Conservation (phyloP, 2,797 vertebrate genomes). For the Trachurus trachurus region DNA sequence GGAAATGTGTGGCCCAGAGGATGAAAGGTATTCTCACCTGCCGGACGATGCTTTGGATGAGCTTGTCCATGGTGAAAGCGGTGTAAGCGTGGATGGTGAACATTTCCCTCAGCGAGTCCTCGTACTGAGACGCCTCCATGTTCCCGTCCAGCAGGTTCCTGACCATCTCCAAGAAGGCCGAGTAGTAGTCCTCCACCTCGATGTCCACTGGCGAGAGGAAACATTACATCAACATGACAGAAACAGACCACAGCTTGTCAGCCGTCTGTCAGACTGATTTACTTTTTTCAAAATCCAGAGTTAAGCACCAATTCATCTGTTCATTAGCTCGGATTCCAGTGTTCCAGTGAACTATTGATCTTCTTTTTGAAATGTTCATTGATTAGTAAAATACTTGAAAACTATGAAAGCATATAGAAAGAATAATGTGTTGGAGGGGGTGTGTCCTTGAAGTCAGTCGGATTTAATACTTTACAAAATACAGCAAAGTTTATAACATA, state of each 20-base stretch:
- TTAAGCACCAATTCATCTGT: background rate
- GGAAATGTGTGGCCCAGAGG: background rate
- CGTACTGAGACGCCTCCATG: slow-evolving; percentile 97
- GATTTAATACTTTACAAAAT: too few species aligned
- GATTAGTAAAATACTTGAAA: too few species aligned
- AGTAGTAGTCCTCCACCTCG: slow-evolving; percentile 98
- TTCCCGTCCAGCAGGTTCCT: slow-evolving; percentile 96
- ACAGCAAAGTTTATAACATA: too few species aligned
- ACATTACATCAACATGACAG: background rate
- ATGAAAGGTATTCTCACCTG: slow-evolving; percentile 85
- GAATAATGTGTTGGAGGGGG: background rate
- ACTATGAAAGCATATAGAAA: background rate
- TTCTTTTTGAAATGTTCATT: too few species aligned
- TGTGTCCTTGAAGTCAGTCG: too few species aligned
- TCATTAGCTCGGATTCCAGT: background rate
- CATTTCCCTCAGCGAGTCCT: slow-evolving; percentile 98
- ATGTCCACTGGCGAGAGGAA: slow-evolving; percentile 91
- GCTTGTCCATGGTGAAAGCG: slow-evolving; percentile 99
- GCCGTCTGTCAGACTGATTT: background rate
- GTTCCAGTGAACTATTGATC: background rate
- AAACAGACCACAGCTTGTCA: background rate
- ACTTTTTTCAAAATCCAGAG: background rate
- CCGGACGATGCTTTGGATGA: slow-evolving; percentile 98
- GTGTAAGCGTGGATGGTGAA: slow-evolving; percentile 99
- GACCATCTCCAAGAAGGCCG: slow-evolving; percentile 98